Base-by-base conservation (phyloP, 1,140 invertebrate genomes). In the Drosophila malerkotliana region DNA sequence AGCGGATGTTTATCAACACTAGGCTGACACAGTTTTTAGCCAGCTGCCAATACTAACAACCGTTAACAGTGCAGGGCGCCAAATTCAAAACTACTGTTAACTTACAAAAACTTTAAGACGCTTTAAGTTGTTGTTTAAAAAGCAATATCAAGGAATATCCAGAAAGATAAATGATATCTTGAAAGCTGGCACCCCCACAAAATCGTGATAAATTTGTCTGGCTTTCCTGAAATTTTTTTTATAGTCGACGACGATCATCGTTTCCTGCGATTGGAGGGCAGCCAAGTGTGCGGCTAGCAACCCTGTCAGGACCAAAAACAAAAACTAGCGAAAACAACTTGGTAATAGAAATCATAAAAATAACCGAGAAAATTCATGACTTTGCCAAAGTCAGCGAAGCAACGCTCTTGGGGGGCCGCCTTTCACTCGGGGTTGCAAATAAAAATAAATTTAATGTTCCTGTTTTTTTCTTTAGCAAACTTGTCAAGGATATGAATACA, bases 401-500 rank as follows among this genome's bases (percentile, higher is more conserved):
- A 67, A 63, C 77, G 79, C 76, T 39, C 77, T 66, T 68, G 59
- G 74, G 59, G 34, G 75, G 64, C 62, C 41, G 41, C 44, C 37
- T 71, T 60, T 72, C 74, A 56, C 67, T 81, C 41, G 51, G 45
- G 51, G 71, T 87, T 82, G 79, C 56, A 83, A 88, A 87, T 83
- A 87, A 83, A 87, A 87, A 88, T 88, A 88, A 88, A 88, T 88
- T 88, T 88, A 89, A 89, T 88, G 83, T 88, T 89, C 68, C 79
- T 88, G 83, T 88, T 89, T 83, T 83, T 74, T 57, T 62, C 21
- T 53, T 44, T 63, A 34, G 41, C 24, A 39, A 10, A 18, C 57
- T 72, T 72, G 68, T 62, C 81, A 87, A 63, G 64, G 78, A 85
- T 82, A 76, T 88, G 78, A 80, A 77, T 57, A 62, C 18, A 30